Conservation (phyloP, 2,113 vertebrate genomes). For the Dryoscopus gambensis region DNA sequence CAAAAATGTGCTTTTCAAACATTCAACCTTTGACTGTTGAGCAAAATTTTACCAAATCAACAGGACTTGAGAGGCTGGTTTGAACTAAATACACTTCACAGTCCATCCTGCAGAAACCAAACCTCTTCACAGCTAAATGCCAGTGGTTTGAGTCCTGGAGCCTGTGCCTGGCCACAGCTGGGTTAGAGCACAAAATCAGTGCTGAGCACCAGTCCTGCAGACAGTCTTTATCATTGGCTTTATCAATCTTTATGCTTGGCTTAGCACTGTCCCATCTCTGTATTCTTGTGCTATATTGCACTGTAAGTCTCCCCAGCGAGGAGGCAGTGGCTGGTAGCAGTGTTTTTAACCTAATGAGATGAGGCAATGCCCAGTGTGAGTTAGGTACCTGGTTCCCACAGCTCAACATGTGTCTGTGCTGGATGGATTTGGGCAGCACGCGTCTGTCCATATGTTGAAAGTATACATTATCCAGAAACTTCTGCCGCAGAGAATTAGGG, state of each 20-base stretch:
- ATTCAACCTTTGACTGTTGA: not conserved
- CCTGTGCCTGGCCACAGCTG: not conserved
- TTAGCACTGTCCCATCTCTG: not conserved
- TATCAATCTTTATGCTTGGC: not conserved
- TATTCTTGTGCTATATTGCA: fast-evolving
- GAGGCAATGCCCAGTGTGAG: not conserved
- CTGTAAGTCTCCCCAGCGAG: not conserved
- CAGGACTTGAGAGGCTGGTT: not conserved
- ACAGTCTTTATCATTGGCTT: not conserved
- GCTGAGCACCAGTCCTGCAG: not conserved
- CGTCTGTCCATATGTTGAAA: not conserved
- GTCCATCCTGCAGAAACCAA: not conserved
- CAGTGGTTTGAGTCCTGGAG: not conserved
- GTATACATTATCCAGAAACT: slow-evolving; percentile 13
- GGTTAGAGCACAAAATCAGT: not conserved
- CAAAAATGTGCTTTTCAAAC: not conserved
- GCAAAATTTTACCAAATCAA: not conserved
- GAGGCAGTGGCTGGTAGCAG: not conserved
- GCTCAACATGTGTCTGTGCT: not conserved
- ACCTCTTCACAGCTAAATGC: not conserved
- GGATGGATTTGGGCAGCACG: fast-evolving
- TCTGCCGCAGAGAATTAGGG: slow-evolving; percentile 1
- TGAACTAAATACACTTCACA: not conserved
- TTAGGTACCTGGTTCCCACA: not conserved
- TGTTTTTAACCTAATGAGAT: not conserved